Conservation (phyloP, 2,113 vertebrate species). For the Macaca fascicularis region DNA sequence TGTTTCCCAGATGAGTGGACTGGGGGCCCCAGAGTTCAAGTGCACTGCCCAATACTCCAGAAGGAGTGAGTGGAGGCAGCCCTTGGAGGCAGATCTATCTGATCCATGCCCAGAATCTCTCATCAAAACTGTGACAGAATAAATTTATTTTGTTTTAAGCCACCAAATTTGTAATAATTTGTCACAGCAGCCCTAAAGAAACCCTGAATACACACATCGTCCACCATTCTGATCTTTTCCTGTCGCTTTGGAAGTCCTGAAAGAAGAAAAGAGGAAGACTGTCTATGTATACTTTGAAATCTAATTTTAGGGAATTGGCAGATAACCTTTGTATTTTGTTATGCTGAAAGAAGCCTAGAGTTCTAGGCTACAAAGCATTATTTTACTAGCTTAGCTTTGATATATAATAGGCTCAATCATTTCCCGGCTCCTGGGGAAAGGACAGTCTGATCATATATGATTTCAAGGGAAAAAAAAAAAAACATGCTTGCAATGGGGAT, state of each 20-base stretch:
- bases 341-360: background rate
- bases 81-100: background rate
- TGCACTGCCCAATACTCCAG: background rate
- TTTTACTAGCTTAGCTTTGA: background rate
- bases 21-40: background rate
- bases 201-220: background rate
- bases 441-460: background rate
- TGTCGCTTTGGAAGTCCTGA: background rate
- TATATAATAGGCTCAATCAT: background rate
- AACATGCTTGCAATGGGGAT: background rate
- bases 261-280: background rate
- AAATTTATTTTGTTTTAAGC: background rate
- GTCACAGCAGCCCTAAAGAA: background rate
- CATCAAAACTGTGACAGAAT: background rate
- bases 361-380: background rate
- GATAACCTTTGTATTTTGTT: background rate
- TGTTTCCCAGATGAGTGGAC: background rate
- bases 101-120: background rate
- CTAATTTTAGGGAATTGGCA: background rate
- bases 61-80: background rate
- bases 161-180: background rate
- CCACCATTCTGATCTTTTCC: background rate
- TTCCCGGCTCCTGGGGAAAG: background rate
- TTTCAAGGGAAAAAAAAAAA: background rate
- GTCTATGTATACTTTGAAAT: background rate